phyloP scores from a whole-genome alignment of 2,113 vertebrate genomes.

The Sceloporus tristichus region DNA sequence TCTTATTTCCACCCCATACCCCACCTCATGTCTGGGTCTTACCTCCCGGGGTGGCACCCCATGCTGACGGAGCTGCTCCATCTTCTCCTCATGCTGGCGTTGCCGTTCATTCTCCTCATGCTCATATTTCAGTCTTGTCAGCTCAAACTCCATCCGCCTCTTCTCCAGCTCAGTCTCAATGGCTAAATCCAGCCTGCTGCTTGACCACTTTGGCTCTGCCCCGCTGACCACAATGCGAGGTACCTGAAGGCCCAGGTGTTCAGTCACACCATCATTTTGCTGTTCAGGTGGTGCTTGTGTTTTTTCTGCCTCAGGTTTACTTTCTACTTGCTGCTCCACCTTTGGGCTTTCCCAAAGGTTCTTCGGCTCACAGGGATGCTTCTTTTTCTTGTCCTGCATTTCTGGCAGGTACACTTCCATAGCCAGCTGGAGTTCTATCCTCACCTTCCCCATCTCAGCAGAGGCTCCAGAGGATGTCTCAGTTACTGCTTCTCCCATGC shows the following conservation, averaged over 20 bases:
- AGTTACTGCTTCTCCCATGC: background rate
- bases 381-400: constrained; percentile 15
- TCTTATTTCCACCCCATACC: background rate
- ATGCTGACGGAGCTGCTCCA: constrained; percentile 64
- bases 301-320: background rate
- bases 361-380: background rate
- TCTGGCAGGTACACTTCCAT: constrained; percentile 6
- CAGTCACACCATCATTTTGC: background rate
- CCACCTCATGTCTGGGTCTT: background rate
- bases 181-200: constrained; percentile 13
- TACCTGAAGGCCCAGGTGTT: constrained; percentile 27
- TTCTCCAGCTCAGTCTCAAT: constrained; percentile 64
- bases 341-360: background rate
- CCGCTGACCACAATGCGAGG: constrained; percentile 18
- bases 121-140: constrained; percentile 53
- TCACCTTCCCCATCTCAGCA: constrained; percentile 14
- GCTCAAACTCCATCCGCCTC: constrained; percentile 70
- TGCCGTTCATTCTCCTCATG: constrained; percentile 66
- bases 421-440: constrained; percentile 26
- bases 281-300: background rate
- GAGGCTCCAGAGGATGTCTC: background rate
- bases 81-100: constrained; percentile 65
- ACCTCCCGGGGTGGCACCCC: constrained; percentile 10
- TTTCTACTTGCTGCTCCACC: background rate
- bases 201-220: constrained; percentile 26